Base-by-base conservation (phyloP, 2,113 vertebrate species). In the Platanista minor region DNA sequence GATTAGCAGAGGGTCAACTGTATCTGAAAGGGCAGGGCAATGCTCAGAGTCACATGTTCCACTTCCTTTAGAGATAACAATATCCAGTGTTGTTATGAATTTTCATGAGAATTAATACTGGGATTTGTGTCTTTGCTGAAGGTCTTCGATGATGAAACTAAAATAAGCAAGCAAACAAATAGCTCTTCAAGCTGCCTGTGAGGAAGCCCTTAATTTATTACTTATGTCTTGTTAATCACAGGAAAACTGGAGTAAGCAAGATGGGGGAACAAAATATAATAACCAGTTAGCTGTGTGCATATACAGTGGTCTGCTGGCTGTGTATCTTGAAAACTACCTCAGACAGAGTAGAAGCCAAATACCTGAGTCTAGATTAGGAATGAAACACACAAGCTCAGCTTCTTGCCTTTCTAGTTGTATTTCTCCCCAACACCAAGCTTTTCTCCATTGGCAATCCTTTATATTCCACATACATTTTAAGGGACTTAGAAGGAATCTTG, bases 101-200 rank as follows among this genome's bases (percentile, higher is more conserved):
- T 96, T 96, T 97, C 81, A 92, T 90, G 88, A 97, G 81, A 97
- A 89, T 78, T 85, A 85, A 86, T 80, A 14, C 61, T 83, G 64
- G 25, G 29, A 57, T 85, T 81, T 75, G n/a, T 77, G 46, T 97
- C 59, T 96, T 87, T 85, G 57, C 71, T 72, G 69, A 93, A 88
- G 64, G 77, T 84, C 82, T 97, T 95, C 93, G 93, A 84, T 74
- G 75, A 64, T 59, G 20, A n/a, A 75, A 72, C 49, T 72, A 74
- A 85, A 91, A 43, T 43, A 91, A 90, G 90, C 20, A 84, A 96
- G 75, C 72, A 89, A 88, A 95, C 80, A 92, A 95, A 82, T 39
- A 97, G 67, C 41, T 85, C 64, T 64, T 94, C 10, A 41, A 61
- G 75, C 43, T 77, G 88, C 36, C 1, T 27, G 25, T 66, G 41